Evolutionary conservation across 2,797 vertebrate genomes (phyloP).

Genomic region (Gallinago solitaria): DNA sequence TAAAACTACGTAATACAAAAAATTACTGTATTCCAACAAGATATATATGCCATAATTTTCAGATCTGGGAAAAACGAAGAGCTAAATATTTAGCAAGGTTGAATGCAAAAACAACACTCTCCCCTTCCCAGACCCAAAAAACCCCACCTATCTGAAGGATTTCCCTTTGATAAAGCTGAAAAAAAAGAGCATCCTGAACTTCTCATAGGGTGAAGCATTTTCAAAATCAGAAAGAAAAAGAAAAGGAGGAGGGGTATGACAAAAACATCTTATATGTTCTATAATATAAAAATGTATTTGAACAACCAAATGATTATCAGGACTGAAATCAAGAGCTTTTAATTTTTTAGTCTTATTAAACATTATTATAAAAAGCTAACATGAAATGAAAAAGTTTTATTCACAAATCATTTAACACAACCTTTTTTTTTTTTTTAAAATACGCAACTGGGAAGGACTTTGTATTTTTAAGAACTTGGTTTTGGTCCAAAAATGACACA

Average conservation of each 20-base stretch:
- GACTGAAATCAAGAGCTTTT: neutral
- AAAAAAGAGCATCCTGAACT: constrained; percentile 9
- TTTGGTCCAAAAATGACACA: neutral
- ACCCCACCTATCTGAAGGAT: neutral
- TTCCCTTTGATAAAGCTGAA: constrained; percentile 31
- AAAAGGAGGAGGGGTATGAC: neutral
- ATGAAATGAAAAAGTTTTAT: neutral
- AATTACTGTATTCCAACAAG: neutral
- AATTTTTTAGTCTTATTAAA: neutral
- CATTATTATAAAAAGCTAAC: neutral
- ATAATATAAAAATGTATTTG: neutral
- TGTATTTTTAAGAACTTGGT: neutral
- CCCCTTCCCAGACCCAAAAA: neutral
- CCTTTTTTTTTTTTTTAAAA: neutral
- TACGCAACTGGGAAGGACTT: neutral
- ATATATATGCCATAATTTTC: neutral
- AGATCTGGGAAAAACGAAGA: neutral
- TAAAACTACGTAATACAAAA: neutral
- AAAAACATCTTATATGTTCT: rapidly evolving
- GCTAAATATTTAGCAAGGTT: neutral
- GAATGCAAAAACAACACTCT: neutral
- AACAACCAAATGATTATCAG: neutral
- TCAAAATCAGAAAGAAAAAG: neutral
- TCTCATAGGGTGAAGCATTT: neutral
- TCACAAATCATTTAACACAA: neutral